phyloP scores from a whole-genome alignment of 2,888 invertebrate genomes.

The Drosophila pseudotakahashii region DNA sequence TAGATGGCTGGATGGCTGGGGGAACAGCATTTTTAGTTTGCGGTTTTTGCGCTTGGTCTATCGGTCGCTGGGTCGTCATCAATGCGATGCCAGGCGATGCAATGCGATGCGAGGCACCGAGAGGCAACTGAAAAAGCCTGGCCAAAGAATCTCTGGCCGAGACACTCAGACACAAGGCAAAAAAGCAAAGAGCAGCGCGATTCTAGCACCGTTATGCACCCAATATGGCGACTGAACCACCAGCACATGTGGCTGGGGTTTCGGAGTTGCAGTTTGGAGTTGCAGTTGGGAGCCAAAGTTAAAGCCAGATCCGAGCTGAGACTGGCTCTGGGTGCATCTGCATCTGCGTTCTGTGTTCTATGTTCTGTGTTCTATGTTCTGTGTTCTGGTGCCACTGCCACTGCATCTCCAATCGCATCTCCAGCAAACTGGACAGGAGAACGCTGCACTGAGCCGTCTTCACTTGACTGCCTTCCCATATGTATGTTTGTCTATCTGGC shows the following conservation, averaged over 20 bases:
- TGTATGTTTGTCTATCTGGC: conserved; percentile 66
- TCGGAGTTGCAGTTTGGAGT: not conserved
- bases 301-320: conserved; percentile 3
- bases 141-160: conserved; percentile 29
- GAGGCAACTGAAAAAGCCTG: conserved; percentile 7
- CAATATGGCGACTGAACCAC: conserved; percentile 71
- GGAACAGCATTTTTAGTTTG: conserved; percentile 46
- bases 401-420: conserved; percentile 61
- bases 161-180: conserved; percentile 31
- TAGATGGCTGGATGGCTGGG: conserved; percentile 13
- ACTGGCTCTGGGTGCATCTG: not conserved
- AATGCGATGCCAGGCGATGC: conserved; percentile 52
- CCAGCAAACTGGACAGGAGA: conserved; percentile 39
- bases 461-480: conserved; percentile 73
- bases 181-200: conserved; percentile 73
- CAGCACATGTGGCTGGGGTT: conserved; percentile 11
- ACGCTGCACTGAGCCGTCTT: conserved; percentile 48
- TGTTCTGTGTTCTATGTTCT: not conserved
- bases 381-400: conserved; percentile 42
- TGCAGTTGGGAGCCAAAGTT: not conserved
- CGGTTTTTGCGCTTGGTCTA: conserved; percentile 75
- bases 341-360: not conserved
- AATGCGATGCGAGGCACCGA: conserved; percentile 23
- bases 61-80: conserved; percentile 80
- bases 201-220: conserved; percentile 81